Evolutionary conservation across 2,113 vertebrate species (phyloP), one percentile per base, ranked within the genome.

Genomic region (Labeo catla): DNA sequence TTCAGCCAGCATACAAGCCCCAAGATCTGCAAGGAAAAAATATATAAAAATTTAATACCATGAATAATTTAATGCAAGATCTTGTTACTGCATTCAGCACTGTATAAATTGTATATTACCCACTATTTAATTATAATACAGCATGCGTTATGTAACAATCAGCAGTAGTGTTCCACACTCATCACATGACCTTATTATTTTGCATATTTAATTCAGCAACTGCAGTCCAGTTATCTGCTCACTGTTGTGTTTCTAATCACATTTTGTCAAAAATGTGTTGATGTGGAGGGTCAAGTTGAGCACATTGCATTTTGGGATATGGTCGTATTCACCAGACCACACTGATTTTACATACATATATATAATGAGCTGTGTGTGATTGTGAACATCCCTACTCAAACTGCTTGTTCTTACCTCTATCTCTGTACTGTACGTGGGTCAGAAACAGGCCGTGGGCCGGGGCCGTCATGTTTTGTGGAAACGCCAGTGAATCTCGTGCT

Each of bases 401-500:
- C 5, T 76, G 16, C 19, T 13, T 19, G 54, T 16, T 39, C 82
- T 89, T 79, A 95, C 94, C 94, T 34, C 84, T 47, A 4, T 90
- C 76, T 0, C 77, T 50, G 11, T 97, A 98, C 4, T 96, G 94
- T 89, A 99, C 97, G 0, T 90, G 91, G 47, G 96, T 94, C 15
- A 98, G 95, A 86, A 98, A 99, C 74, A 99, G 94, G 74, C 98
- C 97, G 0, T 68, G 43, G 0, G 97, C 59, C 0, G 97, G 98
- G 16, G 97, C 98, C 34, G 90, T 86, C 15, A 93, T n/a, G 4
- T 88, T 76, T 0, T 92, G 36, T 5, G 97, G 95, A 16, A 91
- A 95, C 6, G 95, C 95, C n/a, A 85, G 66, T 0, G 95, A 72
- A 80, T 97, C 95, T 16, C 66, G 92, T 10, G 89, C 86, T 47